These are phyloP conservation scores for Alligator mississippiensis DNA, from an alignment of 2,113 vertebrate species.

Conservation along the genomic window DNA sequence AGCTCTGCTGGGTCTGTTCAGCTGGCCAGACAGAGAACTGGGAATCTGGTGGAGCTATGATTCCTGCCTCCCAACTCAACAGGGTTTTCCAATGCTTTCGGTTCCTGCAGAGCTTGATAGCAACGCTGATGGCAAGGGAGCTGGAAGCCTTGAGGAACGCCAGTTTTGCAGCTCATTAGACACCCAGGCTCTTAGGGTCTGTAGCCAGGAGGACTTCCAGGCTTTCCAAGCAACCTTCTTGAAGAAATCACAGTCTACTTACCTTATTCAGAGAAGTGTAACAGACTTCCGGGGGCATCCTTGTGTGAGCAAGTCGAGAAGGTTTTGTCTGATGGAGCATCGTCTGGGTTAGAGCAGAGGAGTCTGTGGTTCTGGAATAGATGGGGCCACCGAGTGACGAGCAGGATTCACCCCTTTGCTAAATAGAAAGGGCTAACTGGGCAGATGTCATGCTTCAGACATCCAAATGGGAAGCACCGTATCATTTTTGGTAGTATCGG, in stretches of 20 bases:
- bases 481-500: no score
- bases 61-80: background rate
- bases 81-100: background rate
- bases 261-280: rapidly evolving
- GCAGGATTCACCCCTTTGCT: background rate
- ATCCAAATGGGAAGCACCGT: background rate
- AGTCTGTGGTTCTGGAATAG: background rate
- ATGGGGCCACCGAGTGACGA: background rate
- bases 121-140: background rate
- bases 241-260: rapidly evolving
- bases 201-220: no score
- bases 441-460: no score
- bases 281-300: background rate
- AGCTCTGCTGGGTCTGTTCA: background rate
- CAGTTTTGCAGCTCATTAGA: background rate
- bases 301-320: rapidly evolving
- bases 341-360: background rate
- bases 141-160: background rate
- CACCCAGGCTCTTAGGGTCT: no score
- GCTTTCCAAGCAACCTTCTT: no score
- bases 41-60: background rate
- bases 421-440: background rate
- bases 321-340: background rate
- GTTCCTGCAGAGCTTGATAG: background rate
- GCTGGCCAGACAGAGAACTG: background rate